phyloP scores from a whole-genome alignment of 2,113 vertebrate genomes.

The Ondatra zibethicus region DNA sequence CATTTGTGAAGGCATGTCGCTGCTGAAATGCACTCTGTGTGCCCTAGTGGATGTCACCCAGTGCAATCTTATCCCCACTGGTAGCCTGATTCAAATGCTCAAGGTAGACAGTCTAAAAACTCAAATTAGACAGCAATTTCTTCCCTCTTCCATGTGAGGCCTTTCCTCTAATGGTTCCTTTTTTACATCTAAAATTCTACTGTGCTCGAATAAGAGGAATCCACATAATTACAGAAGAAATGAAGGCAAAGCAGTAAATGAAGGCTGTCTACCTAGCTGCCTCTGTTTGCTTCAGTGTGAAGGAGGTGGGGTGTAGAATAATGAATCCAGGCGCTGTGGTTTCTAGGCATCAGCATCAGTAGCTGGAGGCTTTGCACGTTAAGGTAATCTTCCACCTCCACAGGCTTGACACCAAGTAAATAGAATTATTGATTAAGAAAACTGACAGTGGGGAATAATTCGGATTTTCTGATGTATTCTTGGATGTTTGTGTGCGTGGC shows the following conservation, averaged over 20 bases:
- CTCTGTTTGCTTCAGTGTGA: neutral
- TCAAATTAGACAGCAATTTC: neutral
- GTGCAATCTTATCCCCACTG: neutral
- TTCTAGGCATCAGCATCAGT: conserved; percentile 7
- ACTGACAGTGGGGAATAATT: conserved; percentile 1
- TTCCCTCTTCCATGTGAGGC: neutral
- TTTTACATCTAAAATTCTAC: conserved; percentile 52
- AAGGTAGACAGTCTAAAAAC: conserved; percentile 3
- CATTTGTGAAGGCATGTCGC: neutral
- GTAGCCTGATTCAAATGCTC: neutral
- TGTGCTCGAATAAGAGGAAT: neutral
- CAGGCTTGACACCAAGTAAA: conserved; percentile 43
- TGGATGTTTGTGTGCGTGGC: neutral
- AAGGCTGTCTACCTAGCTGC: conserved; percentile 20
- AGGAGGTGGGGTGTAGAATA: conserved; percentile 4
- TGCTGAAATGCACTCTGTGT: neutral
- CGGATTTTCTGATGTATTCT: conserved; percentile 21
- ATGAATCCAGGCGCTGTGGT: neutral
- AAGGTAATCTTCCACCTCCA: conserved; percentile 30
- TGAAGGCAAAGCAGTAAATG: neutral
- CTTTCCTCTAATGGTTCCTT: neutral
- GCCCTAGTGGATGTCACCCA: conserved; percentile 24
- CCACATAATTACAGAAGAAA: conserved; percentile 46
- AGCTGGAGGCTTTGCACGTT: conserved; percentile 50
- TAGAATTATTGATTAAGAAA: conserved; percentile 60